Evolutionary conservation across 1,140 invertebrate species (phyloP).

Genomic region (Brachystomella parvula): DNA sequence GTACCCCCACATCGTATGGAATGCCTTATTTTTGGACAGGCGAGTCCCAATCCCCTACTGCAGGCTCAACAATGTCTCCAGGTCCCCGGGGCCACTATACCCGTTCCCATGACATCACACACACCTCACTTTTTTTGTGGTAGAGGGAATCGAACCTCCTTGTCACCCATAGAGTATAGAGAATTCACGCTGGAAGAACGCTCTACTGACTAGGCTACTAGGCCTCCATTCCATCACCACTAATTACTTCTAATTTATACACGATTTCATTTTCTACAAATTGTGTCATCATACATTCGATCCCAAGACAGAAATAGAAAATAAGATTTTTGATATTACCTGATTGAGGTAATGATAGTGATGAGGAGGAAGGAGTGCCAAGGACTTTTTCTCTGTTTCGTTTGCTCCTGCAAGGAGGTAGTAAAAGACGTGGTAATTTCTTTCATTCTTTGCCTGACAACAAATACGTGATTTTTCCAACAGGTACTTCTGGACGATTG

Average conservation of each 20-base stretch:
- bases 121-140: background rate
- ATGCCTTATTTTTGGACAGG: no score
- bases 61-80: no score
- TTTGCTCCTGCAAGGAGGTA: constrained; percentile 84
- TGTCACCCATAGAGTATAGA: background rate
- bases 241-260: no score
- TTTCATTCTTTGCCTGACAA: constrained; percentile 81
- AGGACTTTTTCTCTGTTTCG: constrained; percentile 67
- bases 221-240: background rate
- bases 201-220: no score
- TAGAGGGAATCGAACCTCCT: background rate
- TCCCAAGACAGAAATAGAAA: background rate
- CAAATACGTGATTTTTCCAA: constrained; percentile 93
- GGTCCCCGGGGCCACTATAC: no score
- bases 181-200: background rate
- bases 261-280: background rate
- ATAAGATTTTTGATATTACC: constrained; percentile 41
- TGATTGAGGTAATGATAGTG: constrained; percentile 82
- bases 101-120: no score
- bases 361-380: constrained; percentile 69
- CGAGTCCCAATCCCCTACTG: no score
- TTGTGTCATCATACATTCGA: background rate
- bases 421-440: constrained; percentile 98
- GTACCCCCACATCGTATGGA: no score
- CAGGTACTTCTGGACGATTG: constrained; percentile 93